Evolutionary conservation across 2,113 vertebrate species (phyloP).

Genomic region (Labeo rohita): DNA sequence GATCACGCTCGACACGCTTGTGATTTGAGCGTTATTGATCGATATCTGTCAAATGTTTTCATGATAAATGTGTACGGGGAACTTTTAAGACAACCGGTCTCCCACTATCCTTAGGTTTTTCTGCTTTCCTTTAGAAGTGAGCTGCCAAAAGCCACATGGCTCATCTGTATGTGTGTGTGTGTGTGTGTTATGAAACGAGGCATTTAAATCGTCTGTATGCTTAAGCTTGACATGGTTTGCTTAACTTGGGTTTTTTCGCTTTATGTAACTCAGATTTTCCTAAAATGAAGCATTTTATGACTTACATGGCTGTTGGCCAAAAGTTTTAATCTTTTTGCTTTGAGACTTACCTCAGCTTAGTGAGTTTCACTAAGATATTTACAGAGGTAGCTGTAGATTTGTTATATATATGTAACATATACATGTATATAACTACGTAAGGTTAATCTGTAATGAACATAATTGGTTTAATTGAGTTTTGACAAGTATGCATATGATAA

Average conservation of each 20-base stretch:
- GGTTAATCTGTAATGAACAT: not conserved
- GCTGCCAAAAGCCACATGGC: slow-evolving; percentile 41
- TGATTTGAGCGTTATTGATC: slow-evolving; percentile 14
- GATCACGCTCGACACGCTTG: not conserved
- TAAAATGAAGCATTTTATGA: not conserved
- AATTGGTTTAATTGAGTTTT: not conserved
- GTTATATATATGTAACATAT: too few relatives aligned
- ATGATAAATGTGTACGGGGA: not conserved
- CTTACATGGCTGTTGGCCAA: not conserved
- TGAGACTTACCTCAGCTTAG: not conserved
- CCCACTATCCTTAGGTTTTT: not conserved
- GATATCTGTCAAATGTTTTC: not conserved
- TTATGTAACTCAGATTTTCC: not conserved
- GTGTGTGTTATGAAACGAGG: slow-evolving; percentile 13
- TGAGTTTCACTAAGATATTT: not conserved
- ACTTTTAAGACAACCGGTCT: not conserved
- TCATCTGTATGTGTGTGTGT: slow-evolving; percentile 40
- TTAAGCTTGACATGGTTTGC: not conserved
- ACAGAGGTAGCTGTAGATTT: not conserved
- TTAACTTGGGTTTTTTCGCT: not conserved
- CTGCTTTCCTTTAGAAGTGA: not conserved
- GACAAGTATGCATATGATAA: not conserved
- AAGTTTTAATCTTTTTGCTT: not conserved
- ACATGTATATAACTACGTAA: too few relatives aligned
- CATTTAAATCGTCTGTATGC: slow-evolving; percentile 14